Evolutionary conservation across 2,888 invertebrate genomes (phyloP).

Genomic region (Limnephilus marmoratus): DNA sequence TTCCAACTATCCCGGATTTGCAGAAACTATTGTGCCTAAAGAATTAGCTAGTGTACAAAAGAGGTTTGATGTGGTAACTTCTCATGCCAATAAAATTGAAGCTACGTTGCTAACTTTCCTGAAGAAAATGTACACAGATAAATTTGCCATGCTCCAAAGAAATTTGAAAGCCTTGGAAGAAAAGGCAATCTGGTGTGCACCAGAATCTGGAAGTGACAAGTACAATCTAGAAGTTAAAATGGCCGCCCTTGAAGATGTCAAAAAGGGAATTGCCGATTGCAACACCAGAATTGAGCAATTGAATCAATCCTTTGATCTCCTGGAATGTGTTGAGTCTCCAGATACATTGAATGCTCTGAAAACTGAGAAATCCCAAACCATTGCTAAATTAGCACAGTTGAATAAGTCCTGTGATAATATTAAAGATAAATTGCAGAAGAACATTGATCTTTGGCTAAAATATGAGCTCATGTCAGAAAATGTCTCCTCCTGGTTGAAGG

Average conservation of each 20-base stretch:
- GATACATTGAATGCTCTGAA: conserved; percentile 83
- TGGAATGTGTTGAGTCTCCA: conserved; percentile 85
- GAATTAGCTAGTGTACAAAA: conserved; percentile 91
- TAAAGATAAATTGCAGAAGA: conserved; percentile 82
- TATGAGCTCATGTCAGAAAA: conserved; percentile 88
- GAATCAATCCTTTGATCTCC: conserved; percentile 83
- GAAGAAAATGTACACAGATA: conserved; percentile 92
- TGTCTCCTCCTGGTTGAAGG: conserved; percentile 86
- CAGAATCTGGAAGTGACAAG: conserved; percentile 92
- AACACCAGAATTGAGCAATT: conserved; percentile 82
- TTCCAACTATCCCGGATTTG: conserved; percentile 86
- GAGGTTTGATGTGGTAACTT: conserved; percentile 86
- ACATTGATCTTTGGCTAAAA: conserved; percentile 86
- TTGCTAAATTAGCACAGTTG: conserved; percentile 84
- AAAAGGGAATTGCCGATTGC: conserved; percentile 85
- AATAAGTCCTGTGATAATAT: conserved; percentile 83
- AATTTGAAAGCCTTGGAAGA: conserved; percentile 89
- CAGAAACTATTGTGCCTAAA: conserved; percentile 86
- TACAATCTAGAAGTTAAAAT: conserved; percentile 95
- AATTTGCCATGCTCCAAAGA: conserved; percentile 87
- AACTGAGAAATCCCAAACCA: conserved; percentile 83
- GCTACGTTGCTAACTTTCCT: conserved; percentile 87
- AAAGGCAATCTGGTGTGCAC: conserved; percentile 94
- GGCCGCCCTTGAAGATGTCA: conserved; percentile 86
- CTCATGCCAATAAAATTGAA: conserved; percentile 90